These are phyloP conservation scores for Chaenodraco wilsoni DNA, from an alignment of 2,797 vertebrate species.

Conservation along the genomic window DNA sequence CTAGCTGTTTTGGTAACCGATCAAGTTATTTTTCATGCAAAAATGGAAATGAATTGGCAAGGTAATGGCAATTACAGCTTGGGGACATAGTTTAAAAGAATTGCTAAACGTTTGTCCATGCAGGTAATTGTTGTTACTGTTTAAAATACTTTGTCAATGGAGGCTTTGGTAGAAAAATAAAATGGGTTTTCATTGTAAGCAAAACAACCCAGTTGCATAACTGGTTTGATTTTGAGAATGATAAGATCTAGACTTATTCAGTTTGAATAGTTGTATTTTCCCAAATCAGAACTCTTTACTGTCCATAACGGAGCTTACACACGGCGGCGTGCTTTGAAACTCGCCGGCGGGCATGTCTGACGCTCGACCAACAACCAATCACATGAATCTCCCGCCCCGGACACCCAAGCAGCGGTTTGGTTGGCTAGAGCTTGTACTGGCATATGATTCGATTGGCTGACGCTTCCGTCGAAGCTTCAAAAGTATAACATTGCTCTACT, in stretches of 20 bases:
- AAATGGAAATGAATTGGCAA: not conserved
- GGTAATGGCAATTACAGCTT: not conserved
- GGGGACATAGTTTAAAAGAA: not conserved
- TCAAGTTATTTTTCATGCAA: no score
- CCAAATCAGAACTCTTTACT: conserved; percentile 4
- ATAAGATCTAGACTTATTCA: not conserved
- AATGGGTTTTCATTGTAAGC: not conserved
- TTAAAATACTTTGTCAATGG: not conserved
- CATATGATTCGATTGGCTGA: no score
- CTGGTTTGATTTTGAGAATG: not conserved
- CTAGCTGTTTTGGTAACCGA: no score
- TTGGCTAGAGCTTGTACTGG: no score
- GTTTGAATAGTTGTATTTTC: not conserved
- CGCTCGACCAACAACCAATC: no score
- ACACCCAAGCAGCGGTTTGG: no score
- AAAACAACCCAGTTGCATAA: not conserved
- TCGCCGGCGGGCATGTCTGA: no score
- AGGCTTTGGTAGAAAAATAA: not conserved
- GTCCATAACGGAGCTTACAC: no score
- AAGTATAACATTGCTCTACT: no score
- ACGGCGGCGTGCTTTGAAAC: no score
- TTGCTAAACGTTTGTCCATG: not conserved
- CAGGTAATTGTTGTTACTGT: not conserved
- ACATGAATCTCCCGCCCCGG: no score
- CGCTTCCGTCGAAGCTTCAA: no score